Conservation (phyloP, 2,797 vertebrate species). For the Neostethus bicornis region DNA sequence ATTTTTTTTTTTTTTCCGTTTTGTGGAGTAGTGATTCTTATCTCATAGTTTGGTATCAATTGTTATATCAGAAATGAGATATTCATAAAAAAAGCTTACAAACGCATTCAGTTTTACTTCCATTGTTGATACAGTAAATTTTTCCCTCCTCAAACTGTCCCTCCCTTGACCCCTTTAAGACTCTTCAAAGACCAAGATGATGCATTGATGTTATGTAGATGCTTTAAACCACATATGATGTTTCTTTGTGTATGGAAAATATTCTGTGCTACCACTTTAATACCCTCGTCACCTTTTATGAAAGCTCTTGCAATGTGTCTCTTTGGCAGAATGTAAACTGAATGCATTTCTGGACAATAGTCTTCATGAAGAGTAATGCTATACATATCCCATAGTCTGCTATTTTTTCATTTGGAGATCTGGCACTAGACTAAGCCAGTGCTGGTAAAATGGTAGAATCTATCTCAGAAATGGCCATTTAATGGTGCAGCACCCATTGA, state of each 20-base stretch:
- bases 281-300: conserved; percentile 3
- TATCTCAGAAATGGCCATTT: conserved; percentile 17
- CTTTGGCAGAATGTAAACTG: conserved; percentile 10
- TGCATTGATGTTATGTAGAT: background rate
- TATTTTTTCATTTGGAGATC: conserved; percentile 21
- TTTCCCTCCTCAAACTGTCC: too few relatives aligned
- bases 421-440: background rate
- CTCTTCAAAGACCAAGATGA: conserved; percentile 4
- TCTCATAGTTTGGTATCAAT: too few relatives aligned
- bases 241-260: background rate
- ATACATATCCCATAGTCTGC: background rate
- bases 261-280: background rate
- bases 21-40: too few relatives aligned
- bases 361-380: conserved; percentile 18
- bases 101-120: too few relatives aligned
- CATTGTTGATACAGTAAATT: too few relatives aligned
- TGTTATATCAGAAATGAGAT: too few relatives aligned
- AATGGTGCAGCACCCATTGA: conserved; percentile 21
- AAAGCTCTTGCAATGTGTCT: conserved; percentile 10
- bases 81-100: too few relatives aligned
- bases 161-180: conserved; percentile 12
- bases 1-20: background rate
- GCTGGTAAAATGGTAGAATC: conserved; percentile 6
- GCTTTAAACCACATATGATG: background rate
- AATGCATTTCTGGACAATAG: conserved; percentile 18